phyloP scores from a whole-genome alignment of 2,888 invertebrate species.

The Lysandra bellargus region DNA sequence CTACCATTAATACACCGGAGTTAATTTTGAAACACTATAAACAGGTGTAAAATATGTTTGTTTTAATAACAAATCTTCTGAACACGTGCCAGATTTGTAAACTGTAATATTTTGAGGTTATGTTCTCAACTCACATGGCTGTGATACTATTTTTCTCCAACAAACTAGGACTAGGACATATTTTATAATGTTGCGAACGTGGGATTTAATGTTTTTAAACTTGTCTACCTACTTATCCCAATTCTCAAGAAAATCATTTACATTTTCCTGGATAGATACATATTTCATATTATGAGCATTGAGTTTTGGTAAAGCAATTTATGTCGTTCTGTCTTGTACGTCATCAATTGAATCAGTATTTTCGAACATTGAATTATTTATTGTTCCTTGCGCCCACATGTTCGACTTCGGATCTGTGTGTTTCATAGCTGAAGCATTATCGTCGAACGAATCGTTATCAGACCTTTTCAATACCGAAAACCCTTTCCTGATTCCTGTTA shows the following conservation, averaged over 20 bases:
- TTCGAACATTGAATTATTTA: constrained; percentile 30
- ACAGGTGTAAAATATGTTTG: constrained; percentile 26
- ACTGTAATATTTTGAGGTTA: constrained; percentile 33
- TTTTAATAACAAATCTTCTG: constrained; percentile 19
- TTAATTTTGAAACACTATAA: background rate
- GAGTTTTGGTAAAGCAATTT: background rate
- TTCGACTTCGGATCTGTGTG: background rate
- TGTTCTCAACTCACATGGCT: constrained; percentile 30
- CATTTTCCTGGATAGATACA: background rate
- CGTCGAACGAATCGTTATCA: constrained; percentile 5
- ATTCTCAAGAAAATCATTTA: background rate
- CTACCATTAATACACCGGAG: background rate
- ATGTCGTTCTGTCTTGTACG: constrained; percentile 16
- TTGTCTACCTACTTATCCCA: background rate
- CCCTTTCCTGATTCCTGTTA: background rate
- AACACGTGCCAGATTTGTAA: constrained; percentile 32
- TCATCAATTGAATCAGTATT: constrained; percentile 30
- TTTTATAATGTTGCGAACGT: background rate
- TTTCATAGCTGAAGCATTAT: constrained; percentile 17
- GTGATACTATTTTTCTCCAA: constrained; percentile 17
- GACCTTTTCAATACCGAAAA: constrained; percentile 10
- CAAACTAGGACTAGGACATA: constrained; percentile 7
- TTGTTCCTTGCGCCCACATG: constrained; percentile 32
- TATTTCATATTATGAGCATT: background rate
- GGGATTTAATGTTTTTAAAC: background rate